Conservation (phyloP, 2,888 invertebrate species). For the Agelastica alni region DNA sequence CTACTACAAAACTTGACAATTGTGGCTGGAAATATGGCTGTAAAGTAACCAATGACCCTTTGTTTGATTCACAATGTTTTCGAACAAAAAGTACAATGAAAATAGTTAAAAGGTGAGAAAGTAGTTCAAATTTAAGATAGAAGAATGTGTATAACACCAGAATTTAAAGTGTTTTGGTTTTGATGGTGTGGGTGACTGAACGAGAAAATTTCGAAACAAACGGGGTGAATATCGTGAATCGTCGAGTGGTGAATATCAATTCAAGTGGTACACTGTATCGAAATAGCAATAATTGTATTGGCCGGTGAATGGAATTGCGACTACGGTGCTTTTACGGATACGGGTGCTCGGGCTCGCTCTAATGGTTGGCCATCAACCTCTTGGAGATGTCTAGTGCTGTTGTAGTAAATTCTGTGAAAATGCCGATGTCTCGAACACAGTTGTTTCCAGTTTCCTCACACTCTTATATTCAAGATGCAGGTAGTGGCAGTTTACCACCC, state of each 20-base stretch:
- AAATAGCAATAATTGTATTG: constrained; percentile 38
- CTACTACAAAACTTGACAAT: constrained; percentile 38
- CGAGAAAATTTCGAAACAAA: constrained; percentile 20
- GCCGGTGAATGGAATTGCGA: constrained; percentile 42
- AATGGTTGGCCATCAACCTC: constrained; percentile 54
- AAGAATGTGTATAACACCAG: constrained; percentile 34
- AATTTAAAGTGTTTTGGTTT: constrained; percentile 30
- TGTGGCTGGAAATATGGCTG: constrained; percentile 54
- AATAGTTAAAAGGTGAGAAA: constrained; percentile 34
- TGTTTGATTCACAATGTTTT: constrained; percentile 54
- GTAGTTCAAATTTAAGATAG: constrained; percentile 28
- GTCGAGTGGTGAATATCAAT: constrained; percentile 24
- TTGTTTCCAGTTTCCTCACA: constrained; percentile 54
- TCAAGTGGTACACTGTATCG: constrained; percentile 24
- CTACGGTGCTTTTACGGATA: constrained; percentile 33
- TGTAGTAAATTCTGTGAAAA: constrained; percentile 51
- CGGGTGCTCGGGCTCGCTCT: constrained; percentile 45
- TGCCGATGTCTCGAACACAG: constrained; percentile 57
- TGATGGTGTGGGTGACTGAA: constrained; percentile 30
- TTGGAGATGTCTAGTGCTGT: constrained; percentile 57
- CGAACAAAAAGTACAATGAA: constrained; percentile 39
- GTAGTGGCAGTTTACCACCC: constrained; percentile 57
- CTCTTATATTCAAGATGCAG: constrained; percentile 57
- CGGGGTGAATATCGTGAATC: constrained; percentile 29
- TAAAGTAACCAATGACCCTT: constrained; percentile 57